phyloP scores from a whole-genome alignment of 1,140 invertebrate genomes.

The Drosophila malerkotliana region DNA sequence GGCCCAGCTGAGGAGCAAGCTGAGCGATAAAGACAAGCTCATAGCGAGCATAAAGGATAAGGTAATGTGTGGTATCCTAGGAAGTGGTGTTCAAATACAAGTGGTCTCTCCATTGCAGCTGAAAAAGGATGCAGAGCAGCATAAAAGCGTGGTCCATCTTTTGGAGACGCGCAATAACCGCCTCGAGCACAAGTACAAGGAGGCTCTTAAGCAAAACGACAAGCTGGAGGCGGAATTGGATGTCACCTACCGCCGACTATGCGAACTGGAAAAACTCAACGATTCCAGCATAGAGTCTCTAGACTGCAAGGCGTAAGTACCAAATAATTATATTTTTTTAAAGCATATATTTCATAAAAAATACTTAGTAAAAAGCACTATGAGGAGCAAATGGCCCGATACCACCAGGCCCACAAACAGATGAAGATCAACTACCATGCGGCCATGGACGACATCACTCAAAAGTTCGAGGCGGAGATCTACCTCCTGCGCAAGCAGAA shows the following conservation, averaged over 20 bases:
- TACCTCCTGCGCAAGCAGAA: slow-evolving; percentile 53
- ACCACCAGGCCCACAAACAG: slow-evolving; percentile 40
- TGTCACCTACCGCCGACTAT: slow-evolving; percentile 31
- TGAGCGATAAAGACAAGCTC: slow-evolving; percentile 85
- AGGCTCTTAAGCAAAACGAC: slow-evolving; percentile 42
- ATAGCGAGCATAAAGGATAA: slow-evolving; percentile 73
- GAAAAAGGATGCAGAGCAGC: slow-evolving; percentile 1
- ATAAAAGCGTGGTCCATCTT: slow-evolving; percentile 27
- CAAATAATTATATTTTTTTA: not conserved
- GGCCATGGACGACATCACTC: slow-evolving; percentile 58
- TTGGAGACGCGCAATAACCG: slow-evolving; percentile 56
- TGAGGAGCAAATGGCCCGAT: slow-evolving; percentile 51
- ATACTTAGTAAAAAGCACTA: slow-evolving; percentile 42
- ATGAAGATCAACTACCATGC: slow-evolving; percentile 55
- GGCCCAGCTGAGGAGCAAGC: slow-evolving; percentile 85
- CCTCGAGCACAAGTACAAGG: slow-evolving; percentile 59
- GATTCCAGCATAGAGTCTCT: not conserved
- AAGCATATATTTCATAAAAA: not conserved
- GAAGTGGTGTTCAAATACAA: not conserved
- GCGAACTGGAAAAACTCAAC: slow-evolving; percentile 37
- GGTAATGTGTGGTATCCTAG: slow-evolving; percentile 29
- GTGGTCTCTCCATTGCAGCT: slow-evolving; percentile 21
- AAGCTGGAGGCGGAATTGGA: slow-evolving; percentile 55
- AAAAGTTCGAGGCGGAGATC: slow-evolving; percentile 55
- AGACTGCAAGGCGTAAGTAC: slow-evolving; percentile 31